phyloP scores from a whole-genome alignment of 2,113 vertebrate species.

The Clarias magur region DNA sequence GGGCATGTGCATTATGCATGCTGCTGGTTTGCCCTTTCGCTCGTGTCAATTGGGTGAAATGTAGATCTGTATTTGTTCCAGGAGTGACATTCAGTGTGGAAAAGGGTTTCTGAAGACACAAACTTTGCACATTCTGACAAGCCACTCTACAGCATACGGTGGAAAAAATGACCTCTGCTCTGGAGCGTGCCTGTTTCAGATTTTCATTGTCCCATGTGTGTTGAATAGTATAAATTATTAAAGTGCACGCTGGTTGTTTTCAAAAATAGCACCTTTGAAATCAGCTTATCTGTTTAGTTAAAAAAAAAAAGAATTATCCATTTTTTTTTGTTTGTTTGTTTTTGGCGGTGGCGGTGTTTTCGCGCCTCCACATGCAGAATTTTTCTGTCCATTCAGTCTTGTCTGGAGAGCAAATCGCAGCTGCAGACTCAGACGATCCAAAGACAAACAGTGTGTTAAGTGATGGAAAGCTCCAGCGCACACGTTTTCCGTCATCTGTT shows the following conservation, averaged over 20 bases:
- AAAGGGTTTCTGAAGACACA: slow-evolving; percentile 5
- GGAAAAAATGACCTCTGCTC: not conserved
- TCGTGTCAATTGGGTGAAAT: slow-evolving; percentile 28
- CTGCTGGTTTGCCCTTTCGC: not conserved
- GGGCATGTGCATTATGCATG: slow-evolving; percentile 41
- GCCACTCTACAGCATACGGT: not conserved
- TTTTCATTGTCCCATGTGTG: not conserved
- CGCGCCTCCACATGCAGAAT: not conserved
- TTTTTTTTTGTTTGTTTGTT: not conserved
- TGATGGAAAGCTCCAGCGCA: slow-evolving; percentile 5
- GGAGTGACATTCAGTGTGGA: slow-evolving; percentile 29
- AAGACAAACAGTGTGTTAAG: slow-evolving; percentile 15
- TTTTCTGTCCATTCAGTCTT: slow-evolving; percentile 5
- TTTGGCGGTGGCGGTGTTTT: not conserved
- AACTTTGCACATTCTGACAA: slow-evolving; percentile 6
- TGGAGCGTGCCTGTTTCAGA: not conserved
- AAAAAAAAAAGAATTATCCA: not conserved
- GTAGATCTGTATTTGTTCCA: not conserved
- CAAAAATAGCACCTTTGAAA: not conserved
- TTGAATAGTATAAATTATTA: not conserved
- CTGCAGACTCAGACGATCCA: slow-evolving; percentile 3
- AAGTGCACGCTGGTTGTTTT: not conserved
- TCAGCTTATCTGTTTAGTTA: not conserved
- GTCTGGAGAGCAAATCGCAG: not conserved
- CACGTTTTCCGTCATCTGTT: slow-evolving; percentile 30